phyloP scores from a whole-genome alignment of 2,888 invertebrate species.

The Brachyopa scutellaris region DNA sequence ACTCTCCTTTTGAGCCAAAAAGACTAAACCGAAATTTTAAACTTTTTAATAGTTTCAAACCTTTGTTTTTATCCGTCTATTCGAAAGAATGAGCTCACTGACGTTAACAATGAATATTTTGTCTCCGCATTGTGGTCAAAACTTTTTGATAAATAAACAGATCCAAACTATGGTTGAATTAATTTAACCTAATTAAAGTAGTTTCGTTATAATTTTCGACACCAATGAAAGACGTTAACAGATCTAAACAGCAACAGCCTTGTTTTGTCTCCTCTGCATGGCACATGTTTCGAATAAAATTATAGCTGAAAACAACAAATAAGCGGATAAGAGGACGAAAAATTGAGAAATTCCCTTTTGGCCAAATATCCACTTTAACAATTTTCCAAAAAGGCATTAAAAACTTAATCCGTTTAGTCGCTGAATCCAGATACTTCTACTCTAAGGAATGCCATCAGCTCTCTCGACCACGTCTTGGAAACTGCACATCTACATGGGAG shows the following conservation, averaged over 20 bases:
- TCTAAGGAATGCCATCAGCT: conserved; percentile 22
- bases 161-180: conserved; percentile 45
- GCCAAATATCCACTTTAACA: conserved; percentile 62
- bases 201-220: conserved; percentile 54
- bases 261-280: conserved; percentile 14
- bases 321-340: not conserved
- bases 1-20: too few relatives aligned
- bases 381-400: conserved; percentile 66
- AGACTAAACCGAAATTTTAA: too few relatives aligned
- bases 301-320: not conserved
- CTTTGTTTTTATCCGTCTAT: too few relatives aligned
- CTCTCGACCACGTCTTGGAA: conserved; percentile 29
- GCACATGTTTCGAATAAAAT: conserved; percentile 64
- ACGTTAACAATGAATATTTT: conserved; percentile 33
- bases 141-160: conserved; percentile 47
- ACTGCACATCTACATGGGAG: conserved; percentile 15
- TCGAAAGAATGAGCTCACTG: too few relatives aligned
- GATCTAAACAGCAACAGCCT: conserved; percentile 51
- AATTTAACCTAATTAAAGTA: conserved; percentile 62
- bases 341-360: conserved; percentile 28
- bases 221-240: conserved; percentile 11
- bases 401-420: conserved; percentile 69
- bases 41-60: too few relatives aligned
- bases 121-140: conserved; percentile 36
- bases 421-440: conserved; percentile 14